Base-by-base conservation (phyloP, 2,113 vertebrate genomes). In the Prinia subflava region DNA sequence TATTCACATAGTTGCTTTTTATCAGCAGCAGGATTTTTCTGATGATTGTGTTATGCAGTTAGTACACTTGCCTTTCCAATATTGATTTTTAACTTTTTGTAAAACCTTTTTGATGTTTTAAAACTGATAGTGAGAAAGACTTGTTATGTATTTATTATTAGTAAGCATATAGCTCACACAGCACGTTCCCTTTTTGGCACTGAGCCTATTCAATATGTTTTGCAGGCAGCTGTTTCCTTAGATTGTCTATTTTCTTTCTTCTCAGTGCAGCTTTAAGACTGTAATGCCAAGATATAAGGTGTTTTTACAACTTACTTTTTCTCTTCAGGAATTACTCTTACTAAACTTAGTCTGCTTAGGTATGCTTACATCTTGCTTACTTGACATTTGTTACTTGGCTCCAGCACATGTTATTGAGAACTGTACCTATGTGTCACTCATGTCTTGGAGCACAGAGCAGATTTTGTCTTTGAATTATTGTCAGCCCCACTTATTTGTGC, bases 181-280 rank as follows among this genome's bases (percentile, higher is more conserved):
- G 55, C 37, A 18, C 57, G 41, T 91, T 88, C 56, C 28, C 8
- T 71, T 87, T 91, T 68, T 97, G 94, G 82, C 91, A 70, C 42
- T 11, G 18, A 19, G 44, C 79, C 76, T 82, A 37, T 94, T 94
- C 63, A 93, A 12, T 80, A 52, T 86, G 78, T 92, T 95, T 91
- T 74, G 53, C 62, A 94, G 64, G 82, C 91, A 95, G 74, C 71
- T 90, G 69, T 97, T 96, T 97, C 89, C 95, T 95, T 83, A 73
- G 64, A 91, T 96, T 92, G 82, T 96, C 87, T 91, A 3, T 92
- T 96, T 94, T 73, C 59, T 90, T 88, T 91, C 89, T 92, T 42
- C 63, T 90, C 47, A 31, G 14, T 64, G 52, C 79, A 89, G 42
- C 62, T 88, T 90, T 90, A 68, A 93, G 50, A 68, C 87, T 94